These are phyloP conservation scores for Oscheius sp. DNA, from an alignment of 2,888 invertebrate genomes.

Conservation along the genomic window DNA sequence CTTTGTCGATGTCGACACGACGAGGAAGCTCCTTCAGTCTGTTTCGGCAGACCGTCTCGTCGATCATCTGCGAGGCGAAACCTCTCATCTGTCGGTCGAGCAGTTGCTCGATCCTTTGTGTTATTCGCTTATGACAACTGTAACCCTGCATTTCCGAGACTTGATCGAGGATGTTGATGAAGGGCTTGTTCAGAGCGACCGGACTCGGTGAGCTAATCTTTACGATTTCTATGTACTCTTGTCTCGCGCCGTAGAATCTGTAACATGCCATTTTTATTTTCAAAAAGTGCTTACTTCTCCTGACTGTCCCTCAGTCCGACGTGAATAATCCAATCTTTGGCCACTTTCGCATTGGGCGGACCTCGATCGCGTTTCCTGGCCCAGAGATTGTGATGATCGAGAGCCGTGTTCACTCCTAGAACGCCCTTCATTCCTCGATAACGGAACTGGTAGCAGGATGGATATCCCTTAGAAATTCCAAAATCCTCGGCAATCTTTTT, in stretches of 20 bases:
- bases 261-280: conserved; percentile 22
- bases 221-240: conserved; percentile 66
- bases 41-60: conserved; percentile 59
- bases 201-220: conserved; percentile 67
- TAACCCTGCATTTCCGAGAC: conserved; percentile 64
- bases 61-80: conserved; percentile 60
- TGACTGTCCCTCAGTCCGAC: conserved; percentile 51
- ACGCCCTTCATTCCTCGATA: conserved; percentile 73
- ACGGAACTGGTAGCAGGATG: conserved; percentile 68
- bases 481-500: conserved; percentile 32
- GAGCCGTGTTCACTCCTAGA: conserved; percentile 63
- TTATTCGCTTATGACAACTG: conserved; percentile 58
- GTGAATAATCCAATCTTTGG: conserved; percentile 29
- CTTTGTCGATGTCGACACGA: conserved; percentile 46
- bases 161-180: conserved; percentile 73
- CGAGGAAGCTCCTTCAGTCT: conserved; percentile 57
- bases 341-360: not conserved
- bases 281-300: conserved; percentile 42
- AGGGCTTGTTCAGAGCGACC: conserved; percentile 73
- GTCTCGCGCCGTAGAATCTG: conserved; percentile 45
- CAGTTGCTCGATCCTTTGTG: conserved; percentile 64
- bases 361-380: not conserved
- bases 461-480: conserved; percentile 50
- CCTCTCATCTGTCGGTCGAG: conserved; percentile 64
- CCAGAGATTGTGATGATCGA: conserved; percentile 53